Percentiles rank a stretch among this genome's conserved stretches.
Evolutionary conservation across 1,140 invertebrate genomes (phyloP).

Genomic region (Caenorhabditis brenneri): DNA sequence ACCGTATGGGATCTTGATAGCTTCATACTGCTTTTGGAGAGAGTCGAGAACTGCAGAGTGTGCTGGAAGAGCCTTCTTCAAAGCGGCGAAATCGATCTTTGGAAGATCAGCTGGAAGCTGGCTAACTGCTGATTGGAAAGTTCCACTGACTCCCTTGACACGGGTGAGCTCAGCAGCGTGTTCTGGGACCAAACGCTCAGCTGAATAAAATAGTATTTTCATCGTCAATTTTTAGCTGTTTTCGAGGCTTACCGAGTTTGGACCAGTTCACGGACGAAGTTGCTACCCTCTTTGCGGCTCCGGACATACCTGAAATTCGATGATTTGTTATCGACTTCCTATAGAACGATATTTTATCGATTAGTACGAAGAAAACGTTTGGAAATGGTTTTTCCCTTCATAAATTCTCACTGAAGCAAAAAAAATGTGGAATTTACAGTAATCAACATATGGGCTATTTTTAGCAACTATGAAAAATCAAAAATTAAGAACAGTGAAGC

Average conservation of each 20-base stretch:
- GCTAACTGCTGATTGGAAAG: constrained; percentile 61
- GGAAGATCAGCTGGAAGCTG: constrained; percentile 67
- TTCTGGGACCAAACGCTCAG: constrained; percentile 57
- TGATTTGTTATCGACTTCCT: no score
- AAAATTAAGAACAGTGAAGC: no score
- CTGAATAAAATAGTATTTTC: no score
- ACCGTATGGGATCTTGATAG: constrained; percentile 68
- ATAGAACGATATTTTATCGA: no score
- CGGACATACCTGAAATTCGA: constrained; percentile 47
- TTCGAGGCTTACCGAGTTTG: constrained; percentile 60
- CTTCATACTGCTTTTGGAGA: constrained; percentile 70
- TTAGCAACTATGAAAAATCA: no score
- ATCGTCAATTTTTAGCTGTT: not conserved
- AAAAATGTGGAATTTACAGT: no score
- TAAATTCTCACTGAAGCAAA: no score
- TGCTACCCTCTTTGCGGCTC: constrained; percentile 67
- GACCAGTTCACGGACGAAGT: constrained; percentile 69
- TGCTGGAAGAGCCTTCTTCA: constrained; percentile 69
- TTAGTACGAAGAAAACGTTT: no score
- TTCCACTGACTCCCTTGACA: constrained; percentile 64
- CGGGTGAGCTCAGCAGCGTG: constrained; percentile 63
- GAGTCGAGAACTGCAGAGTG: constrained; percentile 64
- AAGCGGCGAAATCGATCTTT: constrained; percentile 68
- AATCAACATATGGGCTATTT: no score
- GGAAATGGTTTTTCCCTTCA: no score